Conservation (phyloP, 2,797 vertebrate species). For the Perodicticus potto region DNA sequence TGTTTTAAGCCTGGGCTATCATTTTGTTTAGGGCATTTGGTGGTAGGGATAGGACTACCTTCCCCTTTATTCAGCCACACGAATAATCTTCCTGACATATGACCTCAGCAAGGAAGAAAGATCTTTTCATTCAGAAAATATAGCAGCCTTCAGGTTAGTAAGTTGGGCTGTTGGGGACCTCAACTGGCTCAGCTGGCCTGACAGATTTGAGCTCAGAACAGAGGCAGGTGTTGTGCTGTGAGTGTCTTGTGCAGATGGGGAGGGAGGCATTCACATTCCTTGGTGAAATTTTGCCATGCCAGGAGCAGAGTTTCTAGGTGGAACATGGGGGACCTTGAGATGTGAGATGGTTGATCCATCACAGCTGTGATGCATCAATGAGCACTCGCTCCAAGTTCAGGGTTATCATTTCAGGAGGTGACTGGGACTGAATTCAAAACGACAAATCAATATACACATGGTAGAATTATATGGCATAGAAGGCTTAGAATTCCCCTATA, state of each 20-base stretch:
- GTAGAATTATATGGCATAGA: neutral
- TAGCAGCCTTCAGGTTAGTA: neutral
- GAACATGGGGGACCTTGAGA: neutral
- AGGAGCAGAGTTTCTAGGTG: neutral
- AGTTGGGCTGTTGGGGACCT: neutral
- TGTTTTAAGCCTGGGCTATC: neutral
- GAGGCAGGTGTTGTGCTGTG: neutral
- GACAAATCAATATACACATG: neutral
- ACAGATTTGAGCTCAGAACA: rapidly evolving
- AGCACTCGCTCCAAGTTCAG: neutral
- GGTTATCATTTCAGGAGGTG: neutral
- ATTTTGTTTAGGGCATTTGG: neutral
- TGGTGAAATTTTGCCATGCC: rapidly evolving
- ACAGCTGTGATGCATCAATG: neutral
- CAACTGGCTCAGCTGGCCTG: rapidly evolving
- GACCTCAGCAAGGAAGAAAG: neutral
- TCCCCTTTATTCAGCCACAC: neutral
- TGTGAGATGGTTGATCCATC: rapidly evolving
- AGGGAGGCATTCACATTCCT: neutral
- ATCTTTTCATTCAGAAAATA: neutral
- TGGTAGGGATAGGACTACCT: neutral
- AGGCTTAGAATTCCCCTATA: neutral
- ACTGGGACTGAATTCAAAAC: neutral
- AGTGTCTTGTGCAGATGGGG: neutral
- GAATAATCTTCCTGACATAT: neutral